These are phyloP conservation scores for Leucophenga montana DNA, from an alignment of 2,888 invertebrate genomes.

Conservation along the genomic window DNA sequence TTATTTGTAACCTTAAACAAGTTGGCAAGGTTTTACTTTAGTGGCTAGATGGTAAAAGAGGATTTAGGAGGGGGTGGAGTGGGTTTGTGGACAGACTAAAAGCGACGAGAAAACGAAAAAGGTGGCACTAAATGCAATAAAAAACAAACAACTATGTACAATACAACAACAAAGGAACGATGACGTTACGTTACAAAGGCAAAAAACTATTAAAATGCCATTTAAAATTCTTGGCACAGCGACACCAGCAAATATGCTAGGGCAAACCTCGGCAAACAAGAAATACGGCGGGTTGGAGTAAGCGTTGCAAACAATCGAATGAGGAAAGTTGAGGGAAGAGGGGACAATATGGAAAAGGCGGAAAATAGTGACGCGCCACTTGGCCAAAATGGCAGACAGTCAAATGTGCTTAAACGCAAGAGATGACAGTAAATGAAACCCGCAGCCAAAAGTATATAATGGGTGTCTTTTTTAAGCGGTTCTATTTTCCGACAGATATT, in stretches of 20 bases:
- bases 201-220: constrained; percentile 58
- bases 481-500: too few species aligned
- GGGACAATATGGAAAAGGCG: too few species aligned
- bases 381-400: constrained; percentile 6
- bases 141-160: neutral
- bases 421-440: neutral
- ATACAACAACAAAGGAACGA: constrained; percentile 3
- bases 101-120: neutral
- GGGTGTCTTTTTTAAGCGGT: too few species aligned
- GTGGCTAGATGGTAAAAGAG: too few species aligned
- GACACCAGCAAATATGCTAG: neutral
- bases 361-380: neutral
- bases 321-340: too few species aligned
- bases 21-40: neutral
- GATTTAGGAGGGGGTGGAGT: too few species aligned
- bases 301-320: too few species aligned
- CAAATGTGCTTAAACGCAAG: constrained; percentile 13
- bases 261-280: too few species aligned
- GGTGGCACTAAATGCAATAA: neutral
- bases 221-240: constrained; percentile 54
- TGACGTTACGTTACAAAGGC: constrained; percentile 15
- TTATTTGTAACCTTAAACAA: constrained; percentile 10
- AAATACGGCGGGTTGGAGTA: too few species aligned
- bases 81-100: too few species aligned
- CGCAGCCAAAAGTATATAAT: neutral